phyloP scores from a whole-genome alignment of 2,113 vertebrate genomes.

The Sphyrna mokarran region DNA sequence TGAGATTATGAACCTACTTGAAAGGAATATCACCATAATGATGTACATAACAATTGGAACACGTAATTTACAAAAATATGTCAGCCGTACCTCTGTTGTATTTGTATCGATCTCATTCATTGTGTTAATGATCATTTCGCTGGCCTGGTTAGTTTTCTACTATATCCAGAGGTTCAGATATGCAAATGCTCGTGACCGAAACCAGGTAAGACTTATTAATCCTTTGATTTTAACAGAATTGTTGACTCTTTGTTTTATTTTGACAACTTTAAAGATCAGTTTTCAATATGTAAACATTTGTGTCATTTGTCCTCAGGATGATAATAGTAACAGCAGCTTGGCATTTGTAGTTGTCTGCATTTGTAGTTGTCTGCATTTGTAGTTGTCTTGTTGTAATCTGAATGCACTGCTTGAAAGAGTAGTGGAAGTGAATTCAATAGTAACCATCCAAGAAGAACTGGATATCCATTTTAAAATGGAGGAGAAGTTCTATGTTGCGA shows the following conservation, averaged over 20 bases:
- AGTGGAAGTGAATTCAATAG: not conserved
- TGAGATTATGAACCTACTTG: slow-evolving; percentile 79
- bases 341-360: not conserved
- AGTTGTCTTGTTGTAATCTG: not conserved
- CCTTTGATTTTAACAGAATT: not conserved
- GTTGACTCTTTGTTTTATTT: not conserved
- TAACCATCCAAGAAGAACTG: not conserved
- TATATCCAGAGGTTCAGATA: slow-evolving; percentile 98
- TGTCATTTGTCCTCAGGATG: not conserved
- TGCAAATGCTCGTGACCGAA: slow-evolving; percentile 88
- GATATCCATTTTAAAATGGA: not conserved
- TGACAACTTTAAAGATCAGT: not conserved
- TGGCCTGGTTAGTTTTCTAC: slow-evolving; percentile 98
- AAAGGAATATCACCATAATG: slow-evolving; percentile 71
- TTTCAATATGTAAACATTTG: too few species aligned
- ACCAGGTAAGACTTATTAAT: slow-evolving; percentile 68
- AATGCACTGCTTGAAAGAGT: not conserved
- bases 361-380: not conserved
- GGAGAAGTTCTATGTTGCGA: not conserved
- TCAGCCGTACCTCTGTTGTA: slow-evolving; percentile 93
- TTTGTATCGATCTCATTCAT: slow-evolving; percentile 99
- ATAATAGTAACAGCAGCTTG: not conserved
- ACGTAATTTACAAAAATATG: slow-evolving; percentile 94
- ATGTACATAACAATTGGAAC: slow-evolving; percentile 92
- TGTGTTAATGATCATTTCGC: slow-evolving; percentile 96